phyloP scores from a whole-genome alignment of 2,113 vertebrate species.

The Anolis sagrei region DNA sequence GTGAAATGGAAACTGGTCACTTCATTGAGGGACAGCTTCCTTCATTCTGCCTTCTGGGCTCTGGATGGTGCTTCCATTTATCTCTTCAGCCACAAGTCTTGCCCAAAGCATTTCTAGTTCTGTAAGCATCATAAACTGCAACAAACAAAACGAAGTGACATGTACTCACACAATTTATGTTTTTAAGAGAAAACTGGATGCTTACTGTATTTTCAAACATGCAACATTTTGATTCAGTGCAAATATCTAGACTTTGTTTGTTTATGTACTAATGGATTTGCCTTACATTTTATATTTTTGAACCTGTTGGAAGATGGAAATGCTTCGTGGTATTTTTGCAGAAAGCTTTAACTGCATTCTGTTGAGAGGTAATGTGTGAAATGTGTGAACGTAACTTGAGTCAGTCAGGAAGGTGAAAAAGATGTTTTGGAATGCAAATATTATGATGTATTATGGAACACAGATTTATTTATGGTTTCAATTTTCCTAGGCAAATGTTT shows the following conservation, averaged over 20 bases:
- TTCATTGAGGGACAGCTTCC: no score
- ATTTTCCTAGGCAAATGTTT: constrained; percentile 40
- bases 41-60: no score
- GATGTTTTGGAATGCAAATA: constrained; percentile 23
- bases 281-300: neutral
- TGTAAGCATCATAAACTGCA: neutral
- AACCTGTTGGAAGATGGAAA: neutral
- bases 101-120: neutral
- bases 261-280: neutral
- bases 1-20: no score
- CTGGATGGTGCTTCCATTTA: no score
- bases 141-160: neutral
- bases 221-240: no score
- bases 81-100: neutral
- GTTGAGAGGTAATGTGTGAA: neutral
- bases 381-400: constrained; percentile 36
- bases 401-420: neutral
- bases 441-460: neutral
- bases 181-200: neutral
- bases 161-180: neutral
- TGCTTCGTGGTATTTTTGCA: neutral
- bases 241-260: no score
- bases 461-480: neutral
- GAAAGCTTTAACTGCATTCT: neutral
- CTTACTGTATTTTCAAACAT: no score